These are phyloP conservation scores for Spodoptera frugiperda DNA, from an alignment of 1,140 invertebrate species.

Conservation along the genomic window DNA sequence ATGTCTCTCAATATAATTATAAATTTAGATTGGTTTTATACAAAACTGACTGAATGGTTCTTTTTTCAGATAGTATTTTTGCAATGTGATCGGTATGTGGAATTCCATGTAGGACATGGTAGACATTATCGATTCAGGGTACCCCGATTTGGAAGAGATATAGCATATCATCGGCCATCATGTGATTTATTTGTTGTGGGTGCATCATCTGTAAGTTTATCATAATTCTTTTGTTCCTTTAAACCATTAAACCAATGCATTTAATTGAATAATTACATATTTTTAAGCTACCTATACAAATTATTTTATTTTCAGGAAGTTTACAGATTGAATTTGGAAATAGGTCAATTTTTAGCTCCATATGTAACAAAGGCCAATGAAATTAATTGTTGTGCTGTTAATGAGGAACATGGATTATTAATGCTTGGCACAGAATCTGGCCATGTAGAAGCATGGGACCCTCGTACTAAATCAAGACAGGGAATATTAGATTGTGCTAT, in stretches of 20 bases:
- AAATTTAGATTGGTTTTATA: too few species aligned
- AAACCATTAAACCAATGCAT: too few species aligned
- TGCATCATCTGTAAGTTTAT: conserved; percentile 88
- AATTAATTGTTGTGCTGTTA: conserved; percentile 95
- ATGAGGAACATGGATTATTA: conserved; percentile 95
- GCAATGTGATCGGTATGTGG: conserved; percentile 95
- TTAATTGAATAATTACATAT: too few species aligned
- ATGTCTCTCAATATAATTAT: too few species aligned
- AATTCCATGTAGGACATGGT: conserved; percentile 97
- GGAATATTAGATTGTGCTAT: conserved; percentile 95
- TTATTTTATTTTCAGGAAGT: conserved; percentile 91
- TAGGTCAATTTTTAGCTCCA: conserved; percentile 96
- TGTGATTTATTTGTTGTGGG: conserved; percentile 98
- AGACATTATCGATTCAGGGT: conserved; percentile 96
- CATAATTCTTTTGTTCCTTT: conserved; percentile 23
- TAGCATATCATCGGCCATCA: conserved; percentile 95
- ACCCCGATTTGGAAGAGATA: conserved; percentile 97
- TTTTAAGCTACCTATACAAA: conserved; percentile 8
- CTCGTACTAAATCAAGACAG: conserved; percentile 91
- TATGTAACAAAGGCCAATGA: conserved; percentile 91
- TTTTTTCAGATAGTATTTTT: conserved; percentile 91
- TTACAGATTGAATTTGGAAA: conserved; percentile 97
- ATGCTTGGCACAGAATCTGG: conserved; percentile 96
- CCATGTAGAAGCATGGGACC: conserved; percentile 98
- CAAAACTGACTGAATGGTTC: not conserved